phyloP scores from a whole-genome alignment of 2,888 invertebrate genomes.

The Drosophila emarginata region DNA sequence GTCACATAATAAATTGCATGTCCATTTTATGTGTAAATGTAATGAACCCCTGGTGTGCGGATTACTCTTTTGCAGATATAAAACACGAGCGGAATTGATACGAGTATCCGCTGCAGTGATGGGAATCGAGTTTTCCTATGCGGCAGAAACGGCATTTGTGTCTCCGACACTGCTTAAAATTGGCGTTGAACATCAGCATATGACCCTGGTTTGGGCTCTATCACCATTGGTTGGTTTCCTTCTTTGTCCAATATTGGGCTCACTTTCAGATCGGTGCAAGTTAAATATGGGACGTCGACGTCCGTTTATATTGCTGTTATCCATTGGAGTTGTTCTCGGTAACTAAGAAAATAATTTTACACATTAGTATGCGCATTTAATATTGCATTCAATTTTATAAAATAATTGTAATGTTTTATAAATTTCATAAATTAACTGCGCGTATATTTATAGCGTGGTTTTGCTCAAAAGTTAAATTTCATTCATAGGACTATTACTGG shows the following conservation, averaged over 20 bases:
- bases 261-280: constrained; percentile 94
- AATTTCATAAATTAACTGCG: not conserved
- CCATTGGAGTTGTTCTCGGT: constrained; percentile 95
- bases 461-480: not conserved
- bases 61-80: constrained; percentile 84
- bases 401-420: no score
- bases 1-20: no score
- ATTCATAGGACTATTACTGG: constrained; percentile 92
- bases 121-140: constrained; percentile 98
- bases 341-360: constrained; percentile 58
- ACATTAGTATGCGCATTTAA: not conserved
- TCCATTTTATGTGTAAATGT: not conserved
- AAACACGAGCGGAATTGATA: constrained; percentile 91
- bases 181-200: constrained; percentile 94
- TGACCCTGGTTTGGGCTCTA: constrained; percentile 97
- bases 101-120: constrained; percentile 96
- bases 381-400: no score
- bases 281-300: constrained; percentile 91
- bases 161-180: constrained; percentile 96
- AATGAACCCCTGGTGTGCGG: not conserved
- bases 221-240: constrained; percentile 97
- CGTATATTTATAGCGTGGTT: not conserved
- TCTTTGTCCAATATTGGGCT: constrained; percentile 95
- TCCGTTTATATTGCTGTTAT: constrained; percentile 95
- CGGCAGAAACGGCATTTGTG: constrained; percentile 98